A percentile compares a stretch with the other conserved stretches of the same genome.
phyloP scores from a whole-genome alignment of 2,113 vertebrate genomes.

The Trochalopteron elliotii region DNA sequence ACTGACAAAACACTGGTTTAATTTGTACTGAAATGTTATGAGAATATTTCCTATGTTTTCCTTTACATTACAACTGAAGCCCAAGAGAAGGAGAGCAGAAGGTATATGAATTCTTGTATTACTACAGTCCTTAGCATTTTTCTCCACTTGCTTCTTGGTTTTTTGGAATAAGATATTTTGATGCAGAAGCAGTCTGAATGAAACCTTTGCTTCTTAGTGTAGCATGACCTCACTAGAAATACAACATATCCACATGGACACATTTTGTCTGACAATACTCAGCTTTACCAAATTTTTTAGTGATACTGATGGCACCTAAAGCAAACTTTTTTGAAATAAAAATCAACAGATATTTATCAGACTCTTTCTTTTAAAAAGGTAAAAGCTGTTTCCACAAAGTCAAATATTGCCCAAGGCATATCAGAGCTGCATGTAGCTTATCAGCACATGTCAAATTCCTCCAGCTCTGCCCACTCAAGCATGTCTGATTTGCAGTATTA shows the following conservation, averaged over 20 bases:
- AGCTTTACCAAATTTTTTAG: background rate
- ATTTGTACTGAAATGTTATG: background rate
- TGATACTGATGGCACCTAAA: background rate
- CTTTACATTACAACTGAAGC: background rate
- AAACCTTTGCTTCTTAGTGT: background rate
- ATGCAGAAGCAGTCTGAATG: background rate
- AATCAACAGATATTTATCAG: conserved; percentile 47
- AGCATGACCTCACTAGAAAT: background rate
- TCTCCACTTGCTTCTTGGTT: background rate
- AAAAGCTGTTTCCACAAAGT: conserved; percentile 54
- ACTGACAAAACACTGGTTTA: background rate
- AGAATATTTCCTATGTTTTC: background rate
- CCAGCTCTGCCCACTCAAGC: conserved; percentile 42
- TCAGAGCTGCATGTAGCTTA: conserved; percentile 48
- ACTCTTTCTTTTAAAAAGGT: background rate
- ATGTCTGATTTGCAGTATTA: conserved; percentile 48
- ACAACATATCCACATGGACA: background rate
- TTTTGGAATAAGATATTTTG: background rate
- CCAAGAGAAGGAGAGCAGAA: background rate
- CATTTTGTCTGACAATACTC: background rate
- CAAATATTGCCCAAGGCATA: conserved; percentile 54
- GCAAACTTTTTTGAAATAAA: conserved; percentile 8
- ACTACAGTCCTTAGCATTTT: background rate
- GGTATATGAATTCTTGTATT: background rate
- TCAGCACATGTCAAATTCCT: conserved; percentile 49